Percentiles rank a stretch among this genome's conserved stretches.
Conservation (phyloP, 2,113 vertebrate genomes). For the Oreochromis niloticus region DNA sequence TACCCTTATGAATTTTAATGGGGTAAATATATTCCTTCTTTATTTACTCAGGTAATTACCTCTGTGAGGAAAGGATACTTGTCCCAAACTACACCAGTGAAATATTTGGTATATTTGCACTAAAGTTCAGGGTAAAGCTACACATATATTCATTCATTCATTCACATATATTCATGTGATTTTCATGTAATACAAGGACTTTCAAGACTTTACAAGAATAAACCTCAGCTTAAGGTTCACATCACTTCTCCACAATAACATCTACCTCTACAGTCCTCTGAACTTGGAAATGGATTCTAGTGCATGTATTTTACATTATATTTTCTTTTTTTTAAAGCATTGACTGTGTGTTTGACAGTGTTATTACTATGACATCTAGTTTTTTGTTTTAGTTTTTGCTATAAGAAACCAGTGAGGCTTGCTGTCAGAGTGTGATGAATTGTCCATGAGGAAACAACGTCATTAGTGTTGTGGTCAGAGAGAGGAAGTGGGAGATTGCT, state of each 20-base stretch:
- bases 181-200: background rate
- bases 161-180: background rate
- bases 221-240: background rate
- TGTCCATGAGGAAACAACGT: background rate
- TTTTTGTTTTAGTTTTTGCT: background rate
- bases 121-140: background rate
- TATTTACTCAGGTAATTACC: background rate
- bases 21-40: background rate
- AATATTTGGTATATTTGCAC: background rate
- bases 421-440: conserved; percentile 37
- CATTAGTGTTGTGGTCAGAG: conserved; percentile 39
- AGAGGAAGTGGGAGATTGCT: conserved; percentile 34
- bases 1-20: background rate
- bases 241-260: background rate
- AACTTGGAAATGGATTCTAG: background rate
- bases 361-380: background rate
- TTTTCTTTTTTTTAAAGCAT: background rate
- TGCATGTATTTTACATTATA: background rate
- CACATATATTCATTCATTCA: background rate
- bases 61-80: background rate
- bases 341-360: background rate
- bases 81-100: background rate
- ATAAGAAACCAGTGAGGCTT: background rate
- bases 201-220: background rate
- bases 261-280: background rate